Percentiles rank a stretch among this genome's conserved stretches.
These are phyloP conservation scores for Kryptopterus vitreolus DNA, from an alignment of 2,797 vertebrate genomes.

Conservation along the genomic window DNA sequence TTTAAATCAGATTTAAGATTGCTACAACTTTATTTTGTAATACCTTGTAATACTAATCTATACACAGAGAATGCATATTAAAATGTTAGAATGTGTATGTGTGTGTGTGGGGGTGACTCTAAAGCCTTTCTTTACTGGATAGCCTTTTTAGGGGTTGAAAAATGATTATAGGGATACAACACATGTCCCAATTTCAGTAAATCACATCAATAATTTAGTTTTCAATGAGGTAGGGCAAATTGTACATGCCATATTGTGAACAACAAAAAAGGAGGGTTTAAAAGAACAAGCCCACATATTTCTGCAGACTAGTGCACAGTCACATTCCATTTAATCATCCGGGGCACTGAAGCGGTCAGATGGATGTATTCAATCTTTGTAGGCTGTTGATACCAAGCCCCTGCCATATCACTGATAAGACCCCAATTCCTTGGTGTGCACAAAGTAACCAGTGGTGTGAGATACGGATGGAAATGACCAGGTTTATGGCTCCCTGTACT, in stretches of 20 bases:
- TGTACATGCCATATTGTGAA: conserved; percentile 5
- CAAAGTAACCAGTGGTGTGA: conserved; percentile 68
- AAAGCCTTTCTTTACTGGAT: not conserved
- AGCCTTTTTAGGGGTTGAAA: not conserved
- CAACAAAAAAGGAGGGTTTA: conserved; percentile 4
- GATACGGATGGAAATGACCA: conserved; percentile 65
- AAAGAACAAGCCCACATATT: conserved; percentile 32
- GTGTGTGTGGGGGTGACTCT: too few relatives aligned
- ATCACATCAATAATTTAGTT: conserved; percentile 6
- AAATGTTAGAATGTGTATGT: not conserved
- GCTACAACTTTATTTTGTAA: not conserved
- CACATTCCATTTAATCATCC: conserved; percentile 81
- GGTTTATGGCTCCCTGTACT: conserved; percentile 47
- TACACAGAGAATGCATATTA: not conserved
- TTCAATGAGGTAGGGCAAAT: not conserved
- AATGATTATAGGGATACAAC: not conserved
- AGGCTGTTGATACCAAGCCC: conserved; percentile 67
- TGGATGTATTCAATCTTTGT: conserved; percentile 68
- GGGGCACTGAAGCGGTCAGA: conserved; percentile 72
- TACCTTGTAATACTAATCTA: not conserved
- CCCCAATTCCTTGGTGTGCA: conserved; percentile 67
- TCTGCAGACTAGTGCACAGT: conserved; percentile 40
- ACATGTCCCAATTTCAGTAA: not conserved
- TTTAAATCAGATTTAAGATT: not conserved
- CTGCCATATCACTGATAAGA: conserved; percentile 71